Conservation (phyloP, 2,797 vertebrate genomes). For the Coendou prehensilis region DNA sequence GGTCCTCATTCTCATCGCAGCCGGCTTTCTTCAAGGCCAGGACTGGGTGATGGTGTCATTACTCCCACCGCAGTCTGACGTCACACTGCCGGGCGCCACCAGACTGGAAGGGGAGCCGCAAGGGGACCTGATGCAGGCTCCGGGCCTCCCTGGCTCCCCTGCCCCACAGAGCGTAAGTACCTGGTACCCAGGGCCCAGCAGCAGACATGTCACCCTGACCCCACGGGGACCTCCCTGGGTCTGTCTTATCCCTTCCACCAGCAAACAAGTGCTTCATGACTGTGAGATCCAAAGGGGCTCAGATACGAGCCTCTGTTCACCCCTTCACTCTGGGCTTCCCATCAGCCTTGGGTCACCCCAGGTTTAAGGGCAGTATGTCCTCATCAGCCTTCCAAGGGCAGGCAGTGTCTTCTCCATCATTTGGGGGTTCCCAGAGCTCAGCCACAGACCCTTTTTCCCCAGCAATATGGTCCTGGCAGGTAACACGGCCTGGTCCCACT, state of each 20-base stretch:
- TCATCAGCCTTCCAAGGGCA: background rate
- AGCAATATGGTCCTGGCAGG: background rate
- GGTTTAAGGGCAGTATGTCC: background rate
- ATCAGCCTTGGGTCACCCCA: background rate
- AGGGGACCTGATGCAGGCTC: slow-evolving; percentile 89
- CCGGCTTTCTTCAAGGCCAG: slow-evolving; percentile 85
- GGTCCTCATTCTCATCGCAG: slow-evolving; percentile 74
- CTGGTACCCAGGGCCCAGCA: background rate
- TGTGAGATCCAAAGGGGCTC: background rate
- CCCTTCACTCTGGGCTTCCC: background rate
- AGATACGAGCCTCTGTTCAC: background rate
- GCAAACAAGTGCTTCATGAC: background rate
- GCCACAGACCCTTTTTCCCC: background rate
- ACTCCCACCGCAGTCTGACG: slow-evolving; percentile 88
- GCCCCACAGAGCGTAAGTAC: slow-evolving; percentile 88
- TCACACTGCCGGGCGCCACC: slow-evolving; percentile 87
- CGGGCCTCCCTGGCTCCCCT: slow-evolving; percentile 88
- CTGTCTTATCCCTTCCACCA: slow-evolving; percentile 39
- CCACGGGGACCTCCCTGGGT: background rate
- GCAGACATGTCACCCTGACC: background rate
- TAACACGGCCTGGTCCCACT: background rate
- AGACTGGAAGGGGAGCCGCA: slow-evolving; percentile 88
- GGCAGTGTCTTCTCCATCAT: background rate
- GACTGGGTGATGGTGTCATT: slow-evolving; percentile 89
- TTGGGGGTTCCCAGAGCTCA: background rate